Percentiles rank a stretch among this genome's conserved stretches.
Conservation (phyloP, 2,113 vertebrate genomes). For the Odontesthes bonariensis region DNA sequence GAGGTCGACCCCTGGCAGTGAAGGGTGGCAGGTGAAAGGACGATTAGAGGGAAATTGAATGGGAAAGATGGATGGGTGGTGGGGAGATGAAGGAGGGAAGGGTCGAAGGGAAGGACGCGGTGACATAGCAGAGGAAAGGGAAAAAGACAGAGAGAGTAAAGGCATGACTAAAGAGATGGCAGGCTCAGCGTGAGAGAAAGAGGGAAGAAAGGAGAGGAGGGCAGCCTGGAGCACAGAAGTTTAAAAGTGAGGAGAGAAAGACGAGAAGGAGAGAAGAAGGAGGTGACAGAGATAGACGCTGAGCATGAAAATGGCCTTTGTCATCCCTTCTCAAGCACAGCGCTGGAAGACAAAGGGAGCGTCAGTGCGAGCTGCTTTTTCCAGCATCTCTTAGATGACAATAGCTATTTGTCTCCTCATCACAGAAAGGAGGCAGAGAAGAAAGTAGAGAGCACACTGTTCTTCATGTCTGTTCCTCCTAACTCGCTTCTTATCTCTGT, state of each 20-base stretch:
- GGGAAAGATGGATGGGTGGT: constrained; percentile 24
- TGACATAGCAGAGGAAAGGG: constrained; percentile 22
- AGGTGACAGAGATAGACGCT: constrained; percentile 57
- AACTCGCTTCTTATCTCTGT: constrained; percentile 28
- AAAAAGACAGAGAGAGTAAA: constrained; percentile 10
- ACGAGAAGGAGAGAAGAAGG: constrained; percentile 35
- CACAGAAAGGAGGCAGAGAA: constrained; percentile 48
- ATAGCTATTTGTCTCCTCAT: constrained; percentile 71
- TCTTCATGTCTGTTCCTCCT: constrained; percentile 42
- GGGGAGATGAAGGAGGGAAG: constrained; percentile 34
- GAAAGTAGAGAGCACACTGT: constrained; percentile 49
- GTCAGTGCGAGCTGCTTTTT: constrained; percentile 46
- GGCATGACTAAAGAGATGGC: constrained; percentile 55
- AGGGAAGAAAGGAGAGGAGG: constrained; percentile 47
- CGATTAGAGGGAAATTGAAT: constrained; percentile 4
- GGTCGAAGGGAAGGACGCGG: constrained; percentile 50
- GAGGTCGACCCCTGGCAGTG: constrained; percentile 66
- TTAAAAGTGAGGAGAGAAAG: constrained; percentile 45
- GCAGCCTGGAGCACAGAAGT: constrained; percentile 47
- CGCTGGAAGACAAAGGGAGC: constrained; percentile 67
- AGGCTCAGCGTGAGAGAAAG: constrained; percentile 48
- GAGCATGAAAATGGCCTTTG: constrained; percentile 77
- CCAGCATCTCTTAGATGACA: constrained; percentile 64
- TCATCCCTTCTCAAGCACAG: constrained; percentile 62
- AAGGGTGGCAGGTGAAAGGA: constrained; percentile 60